Base-by-base conservation (phyloP, 2,888 invertebrate genomes). In the Erebia ligea region DNA sequence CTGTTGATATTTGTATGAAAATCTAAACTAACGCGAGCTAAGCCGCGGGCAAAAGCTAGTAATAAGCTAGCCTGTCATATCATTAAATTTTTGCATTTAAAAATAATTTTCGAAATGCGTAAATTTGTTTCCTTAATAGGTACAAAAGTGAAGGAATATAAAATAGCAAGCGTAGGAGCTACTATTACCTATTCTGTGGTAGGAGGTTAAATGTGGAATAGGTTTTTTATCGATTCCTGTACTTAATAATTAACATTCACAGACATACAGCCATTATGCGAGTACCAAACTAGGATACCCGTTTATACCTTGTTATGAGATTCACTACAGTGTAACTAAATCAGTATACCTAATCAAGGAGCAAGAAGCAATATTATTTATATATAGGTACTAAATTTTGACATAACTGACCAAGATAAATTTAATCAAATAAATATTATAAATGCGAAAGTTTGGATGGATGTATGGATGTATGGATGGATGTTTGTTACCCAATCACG, bases 241-340 rank as follows among this genome's bases (percentile, higher is more conserved):
- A 61, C 45, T 63, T 42, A 34, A 67, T 71, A 73, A 73, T 73
- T 71, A 73, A 64, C 71, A 69, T 71, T 71, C 69, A 59, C 67
- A 71, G 69, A 73, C 69, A 13, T 15, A 45, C 59, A 1, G 40
- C 42, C 69, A 66, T 68, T 61, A 65, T 64, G 54, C 40, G 48
- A n/a, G 69, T 48, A 70, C 73, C 71, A 69, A 71, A 71, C 69
- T 71, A 71, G 69, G 73, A 69, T 67, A 71, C 67, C 63, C 54
- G 71, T 59, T 45, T 61, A 40, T 42, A 17, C 59, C 54, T 48
- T 59, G 56, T 70, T 61, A 52, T 58, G 52, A 64, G 40, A 67
- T 63, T 42, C 13, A 25, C 57, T 59, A 52, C 58, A 71, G 61
- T 52, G 52, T 58, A 57, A 48, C 17, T 19, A 34, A 52, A 19